Evolutionary conservation across 2,888 invertebrate species (phyloP).

Genomic region (Nesidiocoris tenuis): DNA sequence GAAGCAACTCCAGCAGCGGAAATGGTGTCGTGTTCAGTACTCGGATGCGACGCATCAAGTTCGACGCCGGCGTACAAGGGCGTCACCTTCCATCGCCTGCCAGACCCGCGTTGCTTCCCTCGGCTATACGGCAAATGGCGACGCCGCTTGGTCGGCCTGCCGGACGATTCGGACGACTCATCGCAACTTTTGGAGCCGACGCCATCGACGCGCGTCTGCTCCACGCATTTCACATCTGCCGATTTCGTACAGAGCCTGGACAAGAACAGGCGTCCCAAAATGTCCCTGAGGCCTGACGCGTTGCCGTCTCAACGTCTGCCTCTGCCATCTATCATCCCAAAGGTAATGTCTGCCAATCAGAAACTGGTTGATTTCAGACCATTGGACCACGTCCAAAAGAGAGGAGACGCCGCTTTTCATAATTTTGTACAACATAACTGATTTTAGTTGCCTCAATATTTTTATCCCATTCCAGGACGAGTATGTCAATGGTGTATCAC

Average conservation of each 20-base stretch:
- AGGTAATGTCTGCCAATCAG: too few species aligned
- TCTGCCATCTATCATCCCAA: not conserved
- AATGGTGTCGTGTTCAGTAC: not conserved
- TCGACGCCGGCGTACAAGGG: not conserved
- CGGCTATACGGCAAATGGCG: conserved; percentile 21
- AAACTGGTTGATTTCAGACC: too few species aligned
- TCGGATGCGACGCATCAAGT: not conserved
- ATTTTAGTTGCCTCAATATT: too few species aligned
- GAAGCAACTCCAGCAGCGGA: not conserved
- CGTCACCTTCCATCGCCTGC: conserved; percentile 25
- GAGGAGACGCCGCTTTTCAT: too few species aligned
- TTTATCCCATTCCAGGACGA: too few species aligned
- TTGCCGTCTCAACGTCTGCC: not conserved
- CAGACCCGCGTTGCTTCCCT: conserved; percentile 28
- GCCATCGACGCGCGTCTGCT: conserved; percentile 15
- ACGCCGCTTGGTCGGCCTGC: not conserved
- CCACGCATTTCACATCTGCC: conserved; percentile 10
- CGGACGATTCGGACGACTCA: not conserved
- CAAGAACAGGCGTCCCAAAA: not conserved
- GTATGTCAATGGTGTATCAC: not conserved
- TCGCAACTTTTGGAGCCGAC: not conserved
- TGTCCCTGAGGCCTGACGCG: conserved; percentile 3
- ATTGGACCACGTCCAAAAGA: too few species aligned
- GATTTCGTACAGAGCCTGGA: conserved; percentile 18
- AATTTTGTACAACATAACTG: too few species aligned